Evolutionary conservation across 2,888 invertebrate genomes (phyloP), one percentile per base, ranked within the genome.

Genomic region (Drosophila algonquin): DNA sequence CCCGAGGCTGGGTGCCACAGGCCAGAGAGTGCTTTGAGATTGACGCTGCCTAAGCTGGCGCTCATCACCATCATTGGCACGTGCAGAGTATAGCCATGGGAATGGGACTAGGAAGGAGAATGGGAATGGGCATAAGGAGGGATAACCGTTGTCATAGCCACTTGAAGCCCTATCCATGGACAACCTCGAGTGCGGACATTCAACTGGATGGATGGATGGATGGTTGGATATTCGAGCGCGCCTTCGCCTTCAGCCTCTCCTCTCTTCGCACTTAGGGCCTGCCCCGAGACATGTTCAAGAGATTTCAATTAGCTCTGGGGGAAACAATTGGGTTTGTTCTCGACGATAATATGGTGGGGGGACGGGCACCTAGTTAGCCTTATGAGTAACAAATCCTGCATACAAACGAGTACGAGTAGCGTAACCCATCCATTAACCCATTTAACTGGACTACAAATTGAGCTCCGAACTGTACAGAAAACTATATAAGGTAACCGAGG

Each of bases 101-200:
- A 40, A 40, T 6, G 40, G 40, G 6, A 40, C 6, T 40, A 14
- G 40, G 40, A 14, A 6, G n/a, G 40, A 14, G 14, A 1, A 14
- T 6, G 32, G 32, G 3, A 12, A 4, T 14, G 6, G 40, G 30
- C 30, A 30, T 30, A 30, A 30, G 8, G 30, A 52, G 63, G 46
- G 21, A n/a, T 47, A 56, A 48, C 67, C 67, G 65, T 65, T 56
- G 65, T 65, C 65, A 65, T 56, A 65, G 65, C 67, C 65, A 65
- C 65, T 67, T 65, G 40, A 35, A 65, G 65, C 67, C 65, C 40
- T 55, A 65, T 27, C 16, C 65, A 30, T 46, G 67, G 55, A 65
- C 65, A 65, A 67, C 65, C 47, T 40, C 47, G 47, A 67, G 21
- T 44, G 56, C 56, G 65, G 65, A 65, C 65, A 65, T 67, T 67